Evolutionary conservation across 2,797 vertebrate genomes (phyloP).

Genomic region (Sebastes hubbsi): DNA sequence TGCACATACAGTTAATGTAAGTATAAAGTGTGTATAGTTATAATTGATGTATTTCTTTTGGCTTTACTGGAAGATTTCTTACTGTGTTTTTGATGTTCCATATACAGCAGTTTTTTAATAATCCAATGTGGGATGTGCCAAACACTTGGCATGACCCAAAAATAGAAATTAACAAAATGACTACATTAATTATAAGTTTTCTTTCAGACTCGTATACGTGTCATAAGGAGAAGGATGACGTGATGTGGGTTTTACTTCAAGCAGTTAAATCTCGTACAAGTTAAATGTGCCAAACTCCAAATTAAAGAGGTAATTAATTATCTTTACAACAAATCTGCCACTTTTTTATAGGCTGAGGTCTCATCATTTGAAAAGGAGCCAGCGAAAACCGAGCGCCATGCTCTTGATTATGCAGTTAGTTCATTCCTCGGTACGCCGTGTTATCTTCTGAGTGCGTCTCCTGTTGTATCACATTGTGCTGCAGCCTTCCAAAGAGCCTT

Average conservation of each 20-base stretch:
- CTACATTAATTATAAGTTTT: constrained; percentile 16
- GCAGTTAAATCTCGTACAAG: constrained; percentile 14
- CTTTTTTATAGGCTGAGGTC: constrained; percentile 17
- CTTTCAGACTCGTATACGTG: not conserved
- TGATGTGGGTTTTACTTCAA: constrained; percentile 17
- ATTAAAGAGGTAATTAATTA: constrained; percentile 52
- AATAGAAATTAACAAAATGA: not conserved
- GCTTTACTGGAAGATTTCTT: not conserved
- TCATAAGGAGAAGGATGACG: not conserved
- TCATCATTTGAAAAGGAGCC: not conserved
- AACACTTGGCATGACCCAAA: not conserved
- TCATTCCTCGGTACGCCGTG: not conserved
- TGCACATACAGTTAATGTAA: not conserved
- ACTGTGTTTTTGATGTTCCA: not conserved
- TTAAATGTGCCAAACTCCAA: constrained; percentile 46
- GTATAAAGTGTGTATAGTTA: not conserved
- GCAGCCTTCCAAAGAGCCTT: constrained; percentile 35
- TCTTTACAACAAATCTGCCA: constrained; percentile 39
- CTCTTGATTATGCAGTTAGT: not conserved
- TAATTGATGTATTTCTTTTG: not conserved
- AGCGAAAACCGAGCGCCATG: not conserved
- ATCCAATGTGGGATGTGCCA: not conserved
- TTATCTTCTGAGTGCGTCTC: not conserved
- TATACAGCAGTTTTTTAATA: not conserved
- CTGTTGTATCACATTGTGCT: constrained; percentile 6